Base-by-base conservation (phyloP, 2,113 vertebrate species). In the Chaetodon trifascialis region DNA sequence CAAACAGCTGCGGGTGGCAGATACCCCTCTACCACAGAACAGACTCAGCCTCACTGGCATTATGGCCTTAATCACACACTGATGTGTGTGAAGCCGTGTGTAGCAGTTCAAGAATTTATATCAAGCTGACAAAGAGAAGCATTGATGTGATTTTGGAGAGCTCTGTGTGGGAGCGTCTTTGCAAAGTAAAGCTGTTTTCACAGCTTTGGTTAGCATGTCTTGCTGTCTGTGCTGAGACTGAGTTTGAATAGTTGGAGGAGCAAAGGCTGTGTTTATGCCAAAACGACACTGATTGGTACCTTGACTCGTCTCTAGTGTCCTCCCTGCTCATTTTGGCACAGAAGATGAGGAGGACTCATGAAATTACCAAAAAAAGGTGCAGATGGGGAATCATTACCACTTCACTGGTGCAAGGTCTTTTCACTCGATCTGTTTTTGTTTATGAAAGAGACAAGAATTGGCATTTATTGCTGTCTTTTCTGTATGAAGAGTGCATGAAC, bases 1-100 rank as follows among this genome's bases (percentile, higher is more conserved):
- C 82, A 77, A 73, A 74, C 87, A 77, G 76, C 83, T 88, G 88
- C 59, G 84, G 73, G 38, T 47, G 68, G 59, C 71, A 80, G 86
- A 91, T 91, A 86, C 67, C 63, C 54, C 47, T 25, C 64, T 15
- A 14, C 21, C 70, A 58, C 38, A 36, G 60, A 25, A 15, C 56
- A 68, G 56, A 72, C 67, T 44, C 73, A 30, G 36, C 58, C 70
- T 72, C 58, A 7, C 64, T 7, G 64, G 42, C 81, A 67, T 79
- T 46, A 66, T 55, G 62, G 80, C 72, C 65, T 85, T 76, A 70
- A 87, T 79, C 71, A 64, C 74, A 47, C 58, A 38, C 54, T 42
- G 25, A 34, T 62, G 72, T 72, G 66, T 25, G 11, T 62, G 68
- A 25, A 58, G 56, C 65, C 19, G 34, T 16, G 65, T 66, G 64